Evolutionary conservation across 37 sponge, comb jelly and placozoan genomes (phyloP).

Genomic region (Tethya wilhelma): DNA sequence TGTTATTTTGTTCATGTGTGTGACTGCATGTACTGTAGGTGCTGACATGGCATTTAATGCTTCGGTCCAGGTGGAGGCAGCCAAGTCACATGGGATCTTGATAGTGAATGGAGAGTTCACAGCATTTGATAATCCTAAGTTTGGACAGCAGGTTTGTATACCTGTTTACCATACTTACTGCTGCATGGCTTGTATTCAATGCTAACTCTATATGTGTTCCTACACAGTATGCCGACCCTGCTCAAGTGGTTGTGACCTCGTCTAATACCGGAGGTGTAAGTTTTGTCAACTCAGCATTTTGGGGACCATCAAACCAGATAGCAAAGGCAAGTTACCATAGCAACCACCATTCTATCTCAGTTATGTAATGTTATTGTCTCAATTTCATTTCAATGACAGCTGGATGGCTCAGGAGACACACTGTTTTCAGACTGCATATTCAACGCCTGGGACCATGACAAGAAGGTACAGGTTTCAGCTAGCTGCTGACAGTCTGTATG

Average conservation of each 20-base stretch:
- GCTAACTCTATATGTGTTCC: too few species aligned
- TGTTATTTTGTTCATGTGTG: too few species aligned
- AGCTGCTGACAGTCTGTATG: neutral
- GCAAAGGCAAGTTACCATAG: constrained; percentile 23
- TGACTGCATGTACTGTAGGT: too few species aligned
- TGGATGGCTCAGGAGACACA: constrained; percentile 39
- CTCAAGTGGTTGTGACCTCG: constrained; percentile 23
- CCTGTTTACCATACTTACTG: too few species aligned
- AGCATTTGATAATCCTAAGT: constrained; percentile 36
- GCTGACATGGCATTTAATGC: constrained; percentile 41
- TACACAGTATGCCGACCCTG: constrained; percentile 33
- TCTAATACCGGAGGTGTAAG: neutral
- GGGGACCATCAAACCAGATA: constrained; percentile 61
- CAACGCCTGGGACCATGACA: constrained; percentile 36
- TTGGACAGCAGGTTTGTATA: constrained; percentile 46
- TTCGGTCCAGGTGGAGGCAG: constrained; percentile 46
- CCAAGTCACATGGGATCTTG: constrained; percentile 28
- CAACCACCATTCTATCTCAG: neutral
- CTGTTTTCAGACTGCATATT: constrained; percentile 41
- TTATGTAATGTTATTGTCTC: neutral
- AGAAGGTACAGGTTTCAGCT: constrained; percentile 20
- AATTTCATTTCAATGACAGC: neutral
- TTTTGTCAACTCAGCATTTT: constrained; percentile 53
- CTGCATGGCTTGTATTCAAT: too few species aligned
- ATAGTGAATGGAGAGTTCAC: constrained; percentile 71